Base-by-base conservation (phyloP, 2,113 vertebrate species). In the Bos taurus region DNA sequence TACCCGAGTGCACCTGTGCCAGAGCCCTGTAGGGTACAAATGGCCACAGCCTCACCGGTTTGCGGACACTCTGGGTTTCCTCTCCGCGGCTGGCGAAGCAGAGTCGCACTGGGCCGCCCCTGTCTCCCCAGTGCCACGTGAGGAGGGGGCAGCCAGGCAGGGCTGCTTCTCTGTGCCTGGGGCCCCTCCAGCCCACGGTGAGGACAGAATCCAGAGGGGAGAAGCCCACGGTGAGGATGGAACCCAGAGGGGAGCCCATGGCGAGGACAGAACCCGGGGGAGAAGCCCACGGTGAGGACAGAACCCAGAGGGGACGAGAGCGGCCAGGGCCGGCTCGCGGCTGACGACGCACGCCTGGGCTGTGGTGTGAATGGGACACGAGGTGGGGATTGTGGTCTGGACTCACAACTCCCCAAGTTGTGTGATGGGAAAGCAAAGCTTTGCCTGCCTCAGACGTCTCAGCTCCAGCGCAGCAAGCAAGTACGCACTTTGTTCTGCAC, bases 401-500 rank as follows among this genome's bases (percentile, higher is more conserved):
- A 8, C 25, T 71, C 36, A 8, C 1, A 36, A 17, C 54, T 46
- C 52, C n/a, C 12, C 19, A 1, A 9, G 54, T 19, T 25, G 3
- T 64, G 43, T 56, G 78, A 26, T 1, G 3, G 16, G 54, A 26
- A 12, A 56, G 50, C 33, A 36, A 25, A 13, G 52, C 26, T 84
- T 48, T 23, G 9, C 1, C 23, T 1, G 1, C 43, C 28, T 56
- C 48, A 46, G 59, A 5, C 17, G 7, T 28, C 48, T 83, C n/a
- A 56, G 50, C 54, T 57, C 67, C 40, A 3, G 16, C 43, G 1
- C 11, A 46, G 50, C 60, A 16, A 57, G 60, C 57, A 46, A 46
- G 33, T 0, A 0, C 13, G 9, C 36, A 0, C 28, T 56, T 12
- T 12, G 40, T 17, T n/a, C n/a, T 3, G 0, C 5, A 62, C 36